phyloP scores from a whole-genome alignment of 1,140 invertebrate species.

The Trichogramma pretiosum region DNA sequence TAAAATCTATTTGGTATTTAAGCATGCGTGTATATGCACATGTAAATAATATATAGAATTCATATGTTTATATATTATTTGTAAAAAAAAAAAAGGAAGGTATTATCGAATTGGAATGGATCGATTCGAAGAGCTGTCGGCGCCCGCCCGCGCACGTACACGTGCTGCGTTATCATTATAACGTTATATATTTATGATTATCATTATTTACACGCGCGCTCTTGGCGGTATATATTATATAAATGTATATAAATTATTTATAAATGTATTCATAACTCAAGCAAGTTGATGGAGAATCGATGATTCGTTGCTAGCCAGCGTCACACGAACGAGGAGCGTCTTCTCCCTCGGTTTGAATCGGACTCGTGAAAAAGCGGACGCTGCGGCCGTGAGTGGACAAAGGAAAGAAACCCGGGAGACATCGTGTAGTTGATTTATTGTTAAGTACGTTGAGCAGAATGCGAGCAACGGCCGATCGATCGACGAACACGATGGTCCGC shows the following conservation, averaged over 20 bases:
- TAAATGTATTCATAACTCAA: neutral
- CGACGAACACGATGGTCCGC: neutral
- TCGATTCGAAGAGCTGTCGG: constrained; percentile 16
- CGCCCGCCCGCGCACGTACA: constrained; percentile 2
- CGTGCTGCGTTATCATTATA: no score
- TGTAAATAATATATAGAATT: no score
- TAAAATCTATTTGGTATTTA: constrained; percentile 21
- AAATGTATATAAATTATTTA: neutral
- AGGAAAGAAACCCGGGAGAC: no score
- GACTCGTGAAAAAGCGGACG: neutral
- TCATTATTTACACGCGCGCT: constrained; percentile 1
- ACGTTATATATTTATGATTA: no score
- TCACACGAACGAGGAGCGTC: no score
- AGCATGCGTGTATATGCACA: constrained; percentile 11
- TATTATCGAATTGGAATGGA: constrained; percentile 20
- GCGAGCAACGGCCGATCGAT: no score
- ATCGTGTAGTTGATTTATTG: no score
- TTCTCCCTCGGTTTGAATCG: neutral
- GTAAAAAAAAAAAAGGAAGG: constrained; percentile 10
- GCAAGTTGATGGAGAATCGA: neutral
- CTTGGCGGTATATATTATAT: neutral
- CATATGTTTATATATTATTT: constrained; percentile 5
- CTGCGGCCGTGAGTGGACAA: neutral
- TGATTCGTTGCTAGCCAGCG: neutral
- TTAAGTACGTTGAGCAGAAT: no score